phyloP scores from a whole-genome alignment of 2,797 vertebrate species.

The Alca torda region DNA sequence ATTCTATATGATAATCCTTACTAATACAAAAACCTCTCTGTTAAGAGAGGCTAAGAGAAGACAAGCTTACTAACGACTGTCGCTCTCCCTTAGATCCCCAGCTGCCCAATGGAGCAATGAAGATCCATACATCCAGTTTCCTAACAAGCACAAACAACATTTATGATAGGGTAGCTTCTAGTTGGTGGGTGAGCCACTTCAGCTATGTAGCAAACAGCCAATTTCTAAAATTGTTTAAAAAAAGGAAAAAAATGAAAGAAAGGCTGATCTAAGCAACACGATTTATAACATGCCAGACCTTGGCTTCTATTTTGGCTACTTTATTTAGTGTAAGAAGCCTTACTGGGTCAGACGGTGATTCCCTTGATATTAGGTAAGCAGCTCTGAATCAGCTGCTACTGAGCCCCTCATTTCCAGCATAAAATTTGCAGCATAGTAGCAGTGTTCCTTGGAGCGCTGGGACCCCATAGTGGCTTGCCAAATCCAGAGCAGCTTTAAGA shows the following conservation, averaged over 20 bases:
- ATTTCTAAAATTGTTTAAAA: background rate
- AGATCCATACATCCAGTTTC: background rate
- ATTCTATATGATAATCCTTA: background rate
- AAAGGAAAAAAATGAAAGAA: background rate
- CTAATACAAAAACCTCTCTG: background rate
- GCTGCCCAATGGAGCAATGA: background rate
- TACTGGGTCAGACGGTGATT: background rate
- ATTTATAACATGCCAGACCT: background rate
- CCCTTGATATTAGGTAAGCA: background rate
- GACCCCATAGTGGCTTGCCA: background rate
- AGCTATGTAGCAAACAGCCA: background rate
- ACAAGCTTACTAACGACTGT: background rate
- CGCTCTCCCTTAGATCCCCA: background rate
- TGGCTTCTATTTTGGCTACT: background rate
- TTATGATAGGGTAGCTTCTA: background rate
- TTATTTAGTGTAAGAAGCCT: background rate
- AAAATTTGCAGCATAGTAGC: background rate
- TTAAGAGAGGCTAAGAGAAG: background rate
- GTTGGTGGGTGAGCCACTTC: background rate
- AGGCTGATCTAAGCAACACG: background rate
- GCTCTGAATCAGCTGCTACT: background rate
- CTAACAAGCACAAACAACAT: background rate
- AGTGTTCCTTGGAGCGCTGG: background rate
- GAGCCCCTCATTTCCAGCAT: background rate
- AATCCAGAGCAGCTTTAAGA: background rate